These are phyloP conservation scores for Enteromius radiatus DNA, from an alignment of 2,797 vertebrate genomes.

Conservation along the genomic window DNA sequence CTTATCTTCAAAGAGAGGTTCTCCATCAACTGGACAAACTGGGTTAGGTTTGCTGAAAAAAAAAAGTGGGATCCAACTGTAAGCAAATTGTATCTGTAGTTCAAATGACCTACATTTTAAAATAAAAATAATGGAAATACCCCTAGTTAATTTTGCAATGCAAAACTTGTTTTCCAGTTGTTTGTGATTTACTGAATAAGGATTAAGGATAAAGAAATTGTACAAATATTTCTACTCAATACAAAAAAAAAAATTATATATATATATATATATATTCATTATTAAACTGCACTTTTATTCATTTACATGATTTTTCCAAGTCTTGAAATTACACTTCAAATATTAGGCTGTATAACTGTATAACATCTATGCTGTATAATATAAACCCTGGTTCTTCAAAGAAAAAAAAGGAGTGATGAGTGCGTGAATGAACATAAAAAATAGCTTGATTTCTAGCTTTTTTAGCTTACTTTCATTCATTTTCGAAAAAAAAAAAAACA, in stretches of 20 bases:
- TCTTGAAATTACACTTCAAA: not conserved
- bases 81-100: not conserved
- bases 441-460: not conserved
- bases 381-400: not conserved
- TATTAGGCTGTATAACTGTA: too few relatives aligned
- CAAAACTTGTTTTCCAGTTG: not conserved
- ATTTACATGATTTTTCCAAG: not conserved
- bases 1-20: slow-evolving; percentile 81
- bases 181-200: slow-evolving; percentile 10
- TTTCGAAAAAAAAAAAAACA: too few relatives aligned
- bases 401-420: not conserved
- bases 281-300: not conserved
- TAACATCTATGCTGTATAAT: too few relatives aligned
- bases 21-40: slow-evolving; percentile 78
- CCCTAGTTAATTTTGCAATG: not conserved
- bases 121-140: not conserved
- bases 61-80: slow-evolving; percentile 5
- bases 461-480: not conserved
- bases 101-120: not conserved
- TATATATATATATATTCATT: not conserved
- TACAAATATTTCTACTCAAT: not conserved
- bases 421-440: not conserved
- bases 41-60: slow-evolving; percentile 72
- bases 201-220: not conserved
- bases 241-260: not conserved